Evolutionary conservation across 1,140 invertebrate genomes (phyloP), one percentile per base, ranked within the genome.

Genomic region (Drosophila albomicans): DNA sequence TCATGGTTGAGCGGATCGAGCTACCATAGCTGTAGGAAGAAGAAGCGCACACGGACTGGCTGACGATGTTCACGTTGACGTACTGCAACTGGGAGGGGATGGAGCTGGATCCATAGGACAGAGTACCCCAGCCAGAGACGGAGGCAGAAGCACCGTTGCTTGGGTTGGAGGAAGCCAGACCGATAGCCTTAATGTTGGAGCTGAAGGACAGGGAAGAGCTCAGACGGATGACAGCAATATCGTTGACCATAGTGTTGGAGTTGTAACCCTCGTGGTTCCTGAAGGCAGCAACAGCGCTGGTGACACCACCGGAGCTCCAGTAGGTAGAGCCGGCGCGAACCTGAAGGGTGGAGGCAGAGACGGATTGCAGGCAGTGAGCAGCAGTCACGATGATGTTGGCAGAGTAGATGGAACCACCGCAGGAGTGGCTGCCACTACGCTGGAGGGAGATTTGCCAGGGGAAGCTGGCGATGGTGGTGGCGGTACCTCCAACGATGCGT

Each of bases 401-500:
- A 0, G 92, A 93, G 57, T 94, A 93, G 15, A 95, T 75, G 0
- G 94, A 93, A 0, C 94, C 94, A 2, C 94, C 94, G 79, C 94
- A 94, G 67, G 94, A 94, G 81, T 94, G 94, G 71, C 82, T 78
- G 0, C 92, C 91, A 0, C 82, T 89, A 51, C 87, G 93, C 70
- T 92, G 81, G 2, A 95, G 71, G 5, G 94, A 94, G 52, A 93
- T 91, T 92, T 94, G 93, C 82, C 93, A 95, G 48, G 94, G 94
- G 79, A 94, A 94, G 59, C 93, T 80, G 48, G 92, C 85, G 61
- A 95, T 94, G 52, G 78, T 92, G 48, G 93, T 93, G 10, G 85
- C 35, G 4, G 78, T 56, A 16, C 94, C 94, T 43, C 94, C 94
- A 35, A 95, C 93, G 52, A 94, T 93, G 32, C 91, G 91, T 4